Base-by-base conservation (phyloP, 2,888 invertebrate species). In the Eupithecia centaureata region DNA sequence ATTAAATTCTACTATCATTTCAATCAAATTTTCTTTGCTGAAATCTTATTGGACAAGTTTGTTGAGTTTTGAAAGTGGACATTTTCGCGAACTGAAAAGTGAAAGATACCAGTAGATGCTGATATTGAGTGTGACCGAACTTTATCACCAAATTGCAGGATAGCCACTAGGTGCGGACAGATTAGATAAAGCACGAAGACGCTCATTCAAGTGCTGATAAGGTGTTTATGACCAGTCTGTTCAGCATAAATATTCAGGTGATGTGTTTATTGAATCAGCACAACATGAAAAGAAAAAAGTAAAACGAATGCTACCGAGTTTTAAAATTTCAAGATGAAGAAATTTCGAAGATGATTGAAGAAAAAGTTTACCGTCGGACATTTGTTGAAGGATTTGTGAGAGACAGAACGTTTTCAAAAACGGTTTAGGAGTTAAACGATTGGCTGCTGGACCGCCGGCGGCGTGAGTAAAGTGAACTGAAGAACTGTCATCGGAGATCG, bases 271-370 rank as follows among this genome's bases (percentile, higher is more conserved):
- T 83, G 79, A 83, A 72, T 81, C 77, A 77, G 74, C 73, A 76
- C 86, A 91, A 78, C 77, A 93, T 93, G 93, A 93, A 93, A 87
- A 89, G 92, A 68, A 93, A 93, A 93, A 93, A 93, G 90, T 91
- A 91, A 86, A 70, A 78, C 52, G 18, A 47, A 47, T 22, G 47
- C 22, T 12, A 70, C 58, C 58, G 65, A 68, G 70, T 59, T 70
- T 76, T 78, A 67, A 74, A 79, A 76, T 74, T 71, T 76, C 70
- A 86, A 69, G 64, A 89, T 88, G 88, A 82, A 83, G 75, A 84
- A 84, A 76, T 85, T 84, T 76, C 73, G 78, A 87, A 89, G 82
- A 92, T 92, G 90, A 86, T 82, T 87, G 84, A 77, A 82, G 82
- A 77, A 79, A 74, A 74, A 78, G 78, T 85, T 82, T 81, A 73